Conservation (phyloP, 2,113 vertebrate species). For the Cavia porcellus region DNA sequence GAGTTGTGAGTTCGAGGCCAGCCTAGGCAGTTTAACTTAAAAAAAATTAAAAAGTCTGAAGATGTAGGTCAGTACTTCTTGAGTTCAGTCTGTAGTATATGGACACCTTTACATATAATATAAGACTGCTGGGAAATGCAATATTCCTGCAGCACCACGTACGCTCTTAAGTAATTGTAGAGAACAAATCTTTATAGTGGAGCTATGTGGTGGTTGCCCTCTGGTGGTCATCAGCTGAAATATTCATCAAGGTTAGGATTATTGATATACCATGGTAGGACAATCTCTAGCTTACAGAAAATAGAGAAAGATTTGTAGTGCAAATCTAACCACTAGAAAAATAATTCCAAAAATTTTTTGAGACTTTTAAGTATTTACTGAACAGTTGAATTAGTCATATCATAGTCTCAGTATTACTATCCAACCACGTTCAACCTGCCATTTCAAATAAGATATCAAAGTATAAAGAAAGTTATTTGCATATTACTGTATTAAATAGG, state of each 20-base stretch:
- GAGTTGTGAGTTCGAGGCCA: neutral
- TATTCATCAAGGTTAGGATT: neutral
- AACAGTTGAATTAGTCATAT: neutral
- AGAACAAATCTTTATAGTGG: neutral
- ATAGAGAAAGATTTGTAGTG: neutral
- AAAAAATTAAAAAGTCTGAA: neutral
- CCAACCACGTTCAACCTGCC: neutral
- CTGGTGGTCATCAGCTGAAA: neutral
- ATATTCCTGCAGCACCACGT: neutral
- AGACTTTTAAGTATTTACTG: neutral
- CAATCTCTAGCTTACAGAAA: neutral
- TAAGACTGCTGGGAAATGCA: neutral
- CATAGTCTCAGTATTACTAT: neutral
- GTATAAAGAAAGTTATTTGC: neutral
- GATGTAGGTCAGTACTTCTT: neutral
- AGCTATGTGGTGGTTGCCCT: neutral
- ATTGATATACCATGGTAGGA: neutral
- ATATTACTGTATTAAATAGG: neutral
- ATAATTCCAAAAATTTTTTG: neutral
- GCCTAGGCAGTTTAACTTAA: neutral
- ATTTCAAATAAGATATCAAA: neutral
- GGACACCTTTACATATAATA: neutral
- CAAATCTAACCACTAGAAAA: conserved; percentile 10
- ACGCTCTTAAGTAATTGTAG: neutral
- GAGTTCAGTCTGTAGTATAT: neutral